Base-by-base conservation (phyloP, 2,797 vertebrate genomes). In the Chaetophractus vellerosus region DNA sequence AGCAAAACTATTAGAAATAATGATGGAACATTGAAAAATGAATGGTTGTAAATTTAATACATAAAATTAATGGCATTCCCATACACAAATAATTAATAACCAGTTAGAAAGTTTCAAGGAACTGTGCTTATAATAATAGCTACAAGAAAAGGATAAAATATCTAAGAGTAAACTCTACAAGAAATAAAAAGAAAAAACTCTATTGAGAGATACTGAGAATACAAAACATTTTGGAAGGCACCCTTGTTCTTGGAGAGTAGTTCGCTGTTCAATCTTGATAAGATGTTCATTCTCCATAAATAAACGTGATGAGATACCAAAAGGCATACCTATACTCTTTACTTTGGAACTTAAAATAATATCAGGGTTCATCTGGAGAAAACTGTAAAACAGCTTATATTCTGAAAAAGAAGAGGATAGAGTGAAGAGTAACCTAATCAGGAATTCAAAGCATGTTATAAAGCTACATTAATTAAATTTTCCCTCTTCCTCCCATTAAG, bases 1-100 rank as follows among this genome's bases (percentile, higher is more conserved):
- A 71, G 68, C 38, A 95, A 94, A 92, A 36, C 19, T 48, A 64
- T 15, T 36, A 76, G 48, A 33, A 84, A 87, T 33, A 50, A 74
- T 71, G 61, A 71, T 9, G 26, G 11, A 85, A 41, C 33, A 45
- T 1, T 24, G 52, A 28, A 9, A 93, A 85, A 14, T 41, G 33
- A 50, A 45, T 7, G 14, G 55, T 19, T 78, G 12, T 63, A 41
- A 41, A 38, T 86, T 59, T 78, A 78, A 55, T 12, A 33, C 9
- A 59, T 55, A n/a, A 36, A 85, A 52, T 45, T 16, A 71, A 86
- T 28, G 63, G 45, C 36, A 74, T 83, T 79, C 11, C 23, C 36
- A 45, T 31, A 36, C 6, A 72, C 2, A 24, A 24, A 84, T 28
- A 55, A 55, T 55, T 18, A 50, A 64, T 36, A 69, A 19, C 66